phyloP scores from a whole-genome alignment of 1,140 invertebrate species.

The Macrostomum lignano region DNA sequence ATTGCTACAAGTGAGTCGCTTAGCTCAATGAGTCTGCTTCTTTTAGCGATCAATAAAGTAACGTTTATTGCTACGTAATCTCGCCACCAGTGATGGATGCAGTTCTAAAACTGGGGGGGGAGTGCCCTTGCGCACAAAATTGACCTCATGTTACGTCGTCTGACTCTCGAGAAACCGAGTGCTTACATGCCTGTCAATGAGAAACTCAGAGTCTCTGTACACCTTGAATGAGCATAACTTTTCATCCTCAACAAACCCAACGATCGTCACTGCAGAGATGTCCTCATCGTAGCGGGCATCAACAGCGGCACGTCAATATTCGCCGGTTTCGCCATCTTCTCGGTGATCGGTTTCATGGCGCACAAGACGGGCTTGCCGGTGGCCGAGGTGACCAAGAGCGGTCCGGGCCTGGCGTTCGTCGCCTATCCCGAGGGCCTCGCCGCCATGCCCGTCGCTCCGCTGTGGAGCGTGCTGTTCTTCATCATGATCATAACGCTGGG shows the following conservation, averaged over 20 bases:
- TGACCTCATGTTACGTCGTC: too few relatives aligned
- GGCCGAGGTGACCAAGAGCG: constrained; percentile 21
- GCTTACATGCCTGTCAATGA: too few relatives aligned
- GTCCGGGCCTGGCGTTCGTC: constrained; percentile 50
- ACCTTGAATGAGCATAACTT: too few relatives aligned
- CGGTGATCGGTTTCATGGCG: constrained; percentile 53
- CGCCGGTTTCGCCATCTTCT: constrained; percentile 9
- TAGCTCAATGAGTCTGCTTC: not conserved
- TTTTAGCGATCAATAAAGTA: not conserved
- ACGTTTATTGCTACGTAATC: not conserved
- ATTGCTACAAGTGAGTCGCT: constrained; percentile 33
- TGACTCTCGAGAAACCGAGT: too few relatives aligned
- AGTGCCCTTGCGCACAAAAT: too few relatives aligned
- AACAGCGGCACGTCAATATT: too few relatives aligned
- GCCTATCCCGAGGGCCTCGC: constrained; percentile 55
- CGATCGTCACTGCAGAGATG: too few relatives aligned
- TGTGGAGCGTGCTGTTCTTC: constrained; percentile 55
- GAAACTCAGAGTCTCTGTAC: too few relatives aligned
- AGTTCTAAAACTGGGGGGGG: not conserved
- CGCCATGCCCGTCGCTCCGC: constrained; percentile 41
- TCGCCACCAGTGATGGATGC: not conserved
- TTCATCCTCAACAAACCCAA: not conserved
- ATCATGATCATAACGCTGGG: constrained; percentile 27
- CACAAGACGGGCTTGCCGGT: constrained; percentile 7
- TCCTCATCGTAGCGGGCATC: too few relatives aligned